Percentiles rank a stretch among this genome's conserved stretches.
These are phyloP conservation scores for Ardeotis arabs DNA, from an alignment of 2,113 vertebrate genomes.

Conservation along the genomic window DNA sequence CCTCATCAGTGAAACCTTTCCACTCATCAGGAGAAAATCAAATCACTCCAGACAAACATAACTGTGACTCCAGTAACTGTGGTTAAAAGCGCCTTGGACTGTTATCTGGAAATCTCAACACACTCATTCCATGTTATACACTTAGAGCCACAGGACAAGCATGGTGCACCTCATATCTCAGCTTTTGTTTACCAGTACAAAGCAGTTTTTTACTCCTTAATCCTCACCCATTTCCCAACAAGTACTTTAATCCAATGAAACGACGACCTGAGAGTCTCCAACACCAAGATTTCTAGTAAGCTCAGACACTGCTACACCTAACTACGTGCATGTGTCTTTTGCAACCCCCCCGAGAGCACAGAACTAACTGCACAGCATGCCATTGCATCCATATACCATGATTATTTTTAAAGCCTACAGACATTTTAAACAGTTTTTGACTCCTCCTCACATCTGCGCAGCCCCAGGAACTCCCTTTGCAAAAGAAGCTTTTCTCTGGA, in stretches of 20 bases:
- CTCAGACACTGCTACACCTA: neutral
- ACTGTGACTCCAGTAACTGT: neutral
- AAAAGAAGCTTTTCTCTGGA: conserved; percentile 14
- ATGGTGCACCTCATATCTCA: neutral
- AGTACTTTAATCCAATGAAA: neutral
- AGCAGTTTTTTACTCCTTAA: neutral
- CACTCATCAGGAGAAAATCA: neutral
- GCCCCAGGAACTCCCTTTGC: neutral
- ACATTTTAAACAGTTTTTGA: neutral
- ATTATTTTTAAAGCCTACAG: neutral
- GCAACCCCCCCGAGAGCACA: neutral
- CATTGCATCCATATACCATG: neutral
- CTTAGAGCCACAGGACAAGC: neutral
- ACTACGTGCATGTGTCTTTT: accelerated
- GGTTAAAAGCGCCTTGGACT: neutral
- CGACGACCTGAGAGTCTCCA: neutral
- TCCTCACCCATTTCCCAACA: neutral
- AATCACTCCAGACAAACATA: neutral
- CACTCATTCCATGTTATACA: neutral
- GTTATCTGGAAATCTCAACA: neutral
- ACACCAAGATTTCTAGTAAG: neutral
- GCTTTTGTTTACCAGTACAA: neutral
- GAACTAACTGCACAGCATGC: neutral
- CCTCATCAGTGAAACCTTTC: neutral
- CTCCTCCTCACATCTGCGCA: neutral